Evolutionary conservation across 2,113 vertebrate genomes (phyloP).

Genomic region (Oceanites oceanicus): DNA sequence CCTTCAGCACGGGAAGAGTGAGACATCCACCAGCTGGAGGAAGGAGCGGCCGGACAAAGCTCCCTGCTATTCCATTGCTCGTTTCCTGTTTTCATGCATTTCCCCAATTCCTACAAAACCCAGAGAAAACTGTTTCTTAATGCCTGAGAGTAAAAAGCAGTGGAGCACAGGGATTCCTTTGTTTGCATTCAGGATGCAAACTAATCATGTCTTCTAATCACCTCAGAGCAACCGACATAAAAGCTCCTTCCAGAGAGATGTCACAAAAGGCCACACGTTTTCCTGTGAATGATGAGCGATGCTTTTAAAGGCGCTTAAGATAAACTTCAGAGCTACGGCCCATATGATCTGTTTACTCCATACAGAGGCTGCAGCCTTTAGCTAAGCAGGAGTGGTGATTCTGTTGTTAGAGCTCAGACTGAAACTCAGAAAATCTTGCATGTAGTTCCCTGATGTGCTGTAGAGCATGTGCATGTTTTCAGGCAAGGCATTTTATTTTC

Average conservation of each 20-base stretch:
- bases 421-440: not conserved
- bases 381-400: not conserved
- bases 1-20: not conserved
- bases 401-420: not conserved
- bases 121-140: slow-evolving; percentile 17
- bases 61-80: not conserved
- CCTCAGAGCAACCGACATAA: slow-evolving; percentile 35
- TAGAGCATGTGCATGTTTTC: not conserved
- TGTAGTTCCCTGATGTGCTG: not conserved
- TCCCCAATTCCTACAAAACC: not conserved
- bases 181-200: slow-evolving; percentile 16
- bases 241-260: slow-evolving; percentile 50
- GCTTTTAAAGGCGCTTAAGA: slow-evolving; percentile 53
- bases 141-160: slow-evolving; percentile 6
- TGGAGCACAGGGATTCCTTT: not conserved
- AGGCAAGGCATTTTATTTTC: not conserved
- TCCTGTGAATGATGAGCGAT: not conserved
- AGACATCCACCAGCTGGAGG: not conserved
- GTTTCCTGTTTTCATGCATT: not conserved
- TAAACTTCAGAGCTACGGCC: slow-evolving; percentile 16
- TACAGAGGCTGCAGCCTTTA: not conserved
- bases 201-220: not conserved
- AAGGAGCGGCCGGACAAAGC: not conserved
- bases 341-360: not conserved
- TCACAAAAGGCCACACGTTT: slow-evolving; percentile 39